Conservation (phyloP, 2,888 invertebrate species). For the Vandiemenella viatica region DNA sequence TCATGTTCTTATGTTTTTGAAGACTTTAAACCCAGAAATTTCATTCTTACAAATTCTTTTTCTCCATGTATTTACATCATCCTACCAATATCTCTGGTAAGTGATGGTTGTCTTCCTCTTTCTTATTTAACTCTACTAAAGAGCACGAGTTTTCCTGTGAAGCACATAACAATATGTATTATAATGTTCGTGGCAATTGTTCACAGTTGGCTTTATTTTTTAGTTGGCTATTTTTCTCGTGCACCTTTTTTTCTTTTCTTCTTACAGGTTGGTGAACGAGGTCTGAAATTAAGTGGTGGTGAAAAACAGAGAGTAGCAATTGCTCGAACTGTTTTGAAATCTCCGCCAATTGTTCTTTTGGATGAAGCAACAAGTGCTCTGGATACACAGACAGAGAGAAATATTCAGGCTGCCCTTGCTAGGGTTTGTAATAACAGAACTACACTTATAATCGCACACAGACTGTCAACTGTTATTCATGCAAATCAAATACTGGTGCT, state of each 20-base stretch:
- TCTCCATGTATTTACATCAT: no score
- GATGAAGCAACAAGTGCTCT: conserved; percentile 94
- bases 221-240: no score
- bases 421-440: conserved; percentile 73
- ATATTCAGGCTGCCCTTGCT: conserved; percentile 65
- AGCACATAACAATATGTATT: no score
- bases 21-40: no score
- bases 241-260: conserved; percentile 2
- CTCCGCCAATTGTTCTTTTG: conserved; percentile 75
- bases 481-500: conserved; percentile 89
- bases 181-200: no score
- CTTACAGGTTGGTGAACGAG: conserved; percentile 78
- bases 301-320: conserved; percentile 97
- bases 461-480: conserved; percentile 85
- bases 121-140: no score
- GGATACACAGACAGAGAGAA: conserved; percentile 88
- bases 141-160: no score
- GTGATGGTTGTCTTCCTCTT: no score
- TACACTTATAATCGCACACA: conserved; percentile 86
- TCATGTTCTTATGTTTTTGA: no score
- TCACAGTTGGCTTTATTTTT: no score
- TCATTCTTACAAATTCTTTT: no score
- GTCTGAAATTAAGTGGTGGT: conserved; percentile 86
- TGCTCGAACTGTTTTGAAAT: conserved; percentile 84
- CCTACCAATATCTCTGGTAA: no score